phyloP scores from a whole-genome alignment of 1,140 invertebrate species.

The Temnothorax longispinosus region DNA sequence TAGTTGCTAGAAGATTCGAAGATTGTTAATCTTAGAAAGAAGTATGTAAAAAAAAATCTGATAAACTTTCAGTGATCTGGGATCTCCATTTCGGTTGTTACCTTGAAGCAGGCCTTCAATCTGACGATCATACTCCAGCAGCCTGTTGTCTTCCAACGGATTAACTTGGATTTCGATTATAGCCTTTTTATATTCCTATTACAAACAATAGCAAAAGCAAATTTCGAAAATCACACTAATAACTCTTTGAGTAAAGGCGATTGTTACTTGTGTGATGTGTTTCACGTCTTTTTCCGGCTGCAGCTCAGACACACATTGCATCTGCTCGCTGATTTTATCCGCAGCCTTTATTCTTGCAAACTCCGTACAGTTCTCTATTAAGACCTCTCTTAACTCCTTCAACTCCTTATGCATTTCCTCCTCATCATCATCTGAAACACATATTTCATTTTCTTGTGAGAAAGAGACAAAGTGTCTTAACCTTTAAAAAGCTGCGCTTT shows the following conservation, averaged over 20 bases:
- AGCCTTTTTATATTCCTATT: conserved; percentile 47
- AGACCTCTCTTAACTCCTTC: conserved; percentile 56
- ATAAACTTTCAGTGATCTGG: background rate
- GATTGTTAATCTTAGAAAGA: background rate
- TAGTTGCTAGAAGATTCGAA: conserved; percentile 3
- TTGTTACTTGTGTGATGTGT: conserved; percentile 15
- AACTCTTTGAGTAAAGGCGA: background rate
- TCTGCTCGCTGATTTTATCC: conserved; percentile 24
- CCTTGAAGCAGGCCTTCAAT: conserved; percentile 66
- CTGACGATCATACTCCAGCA: conserved; percentile 66
- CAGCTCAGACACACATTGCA: background rate
- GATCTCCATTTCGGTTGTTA: conserved; percentile 36
- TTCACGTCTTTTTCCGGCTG: background rate
- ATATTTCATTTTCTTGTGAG: background rate
- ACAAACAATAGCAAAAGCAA: background rate
- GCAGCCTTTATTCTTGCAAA: background rate
- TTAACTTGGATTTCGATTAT: conserved; percentile 59
- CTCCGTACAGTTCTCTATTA: conserved; percentile 34
- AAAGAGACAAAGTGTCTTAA: background rate
- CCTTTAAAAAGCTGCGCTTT: background rate
- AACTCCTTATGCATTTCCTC: conserved; percentile 47
- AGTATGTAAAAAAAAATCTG: background rate
- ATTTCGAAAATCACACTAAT: background rate
- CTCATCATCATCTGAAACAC: conserved; percentile 33
- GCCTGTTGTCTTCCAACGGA: conserved; percentile 42